Evolutionary conservation across 1,140 invertebrate genomes (phyloP), one percentile per base, ranked within the genome.

Genomic region (Drosophila repletoides): DNA sequence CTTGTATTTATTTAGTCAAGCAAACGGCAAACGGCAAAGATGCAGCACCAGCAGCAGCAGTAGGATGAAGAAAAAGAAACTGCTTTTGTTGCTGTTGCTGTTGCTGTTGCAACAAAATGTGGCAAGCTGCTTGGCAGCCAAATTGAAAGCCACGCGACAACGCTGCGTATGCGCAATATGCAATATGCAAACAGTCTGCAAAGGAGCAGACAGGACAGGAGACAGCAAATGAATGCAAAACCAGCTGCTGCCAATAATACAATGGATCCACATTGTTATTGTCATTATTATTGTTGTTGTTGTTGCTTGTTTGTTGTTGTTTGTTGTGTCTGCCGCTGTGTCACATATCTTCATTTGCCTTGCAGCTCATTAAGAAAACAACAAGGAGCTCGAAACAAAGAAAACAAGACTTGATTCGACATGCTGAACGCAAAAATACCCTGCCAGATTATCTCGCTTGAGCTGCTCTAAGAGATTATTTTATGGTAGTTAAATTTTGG

Each of bases 151-250:
- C 48, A 29, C 51, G 75, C 75, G 43, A 61, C 76, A 80, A 80
- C 76, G 76, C 29, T 75, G 66, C 76, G 76, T 80, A 80, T 79
- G 55, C 76, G 76, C 64, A 61, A 80, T 80, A 72, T 80, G 66
- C 38, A 59, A 33, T 22, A 19, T 19, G 40, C 53, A 40, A 61
- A n/a, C n/a, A n/a, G n/a, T n/a, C n/a, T n/a, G n/a, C n/a, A n/a
- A n/a, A n/a, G n/a, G n/a, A n/a, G n/a, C 65, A 48, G 10, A 26
- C 33, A 34, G n/a, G 17, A 40, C 6, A 21, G 9, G 73, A 51
- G 45, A 48, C 38, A 65, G n/a, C 21, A 51, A 40, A 52, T 29
- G 26, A 26, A 51, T n/a, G 29, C 58, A 60, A 48, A 10, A 69
- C 51, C 56, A 48, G 34, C 33, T 60, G 66, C 59, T 74, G 73